Base-by-base conservation (phyloP, 2,113 vertebrate species). In the Octodon degus region DNA sequence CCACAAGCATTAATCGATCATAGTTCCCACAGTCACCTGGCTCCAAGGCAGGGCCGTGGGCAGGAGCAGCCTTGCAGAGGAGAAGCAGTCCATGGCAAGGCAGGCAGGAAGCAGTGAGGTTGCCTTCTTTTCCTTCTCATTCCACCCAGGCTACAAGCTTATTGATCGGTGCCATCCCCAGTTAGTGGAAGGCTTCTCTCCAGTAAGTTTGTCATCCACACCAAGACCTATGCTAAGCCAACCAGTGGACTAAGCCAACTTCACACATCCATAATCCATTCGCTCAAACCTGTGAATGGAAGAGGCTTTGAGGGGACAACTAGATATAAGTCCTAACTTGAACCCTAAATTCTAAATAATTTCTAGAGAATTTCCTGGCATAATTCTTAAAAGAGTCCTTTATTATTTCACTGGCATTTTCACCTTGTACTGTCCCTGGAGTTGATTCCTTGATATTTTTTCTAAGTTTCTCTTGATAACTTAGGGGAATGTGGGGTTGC, bases 331-430 rank as follows among this genome's bases (percentile, higher is more conserved):
- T 17, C 55, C 14, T 58, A 58, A 58, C n/a, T 20, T 7, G 20
- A 80, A 68, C 11, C 53, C n/a, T 93, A 82, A 81, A 82, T 91
- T 76, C 37, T 84, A 65, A 94, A 77, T 40, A 68, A n/a, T 89
- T 93, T 95, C 47, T 86, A 60, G 86, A 84, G 40, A 83, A 27
- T 43, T 60, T 91, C 86, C 24, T 86, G 37, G 58, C 4, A 34
- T 68, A 87, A n/a, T 86, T 86, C 34, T 68, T 60, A 58, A 88
- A 77, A 16, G 62, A 17, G 32, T 93, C 6, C 37, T 86, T 95
- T 96, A 76, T 13, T 76, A 6, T 93, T 86, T 93, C 40, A 34
- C 70, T 88, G 13, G 20, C 5, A 88, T 16, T 84, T 92, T 81
- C 16, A 62, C 43, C 84, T n/a, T 43, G 37, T 62, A 65, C 27